Conservation (phyloP, 1,140 invertebrate species). For the Laupala kohalensis region DNA sequence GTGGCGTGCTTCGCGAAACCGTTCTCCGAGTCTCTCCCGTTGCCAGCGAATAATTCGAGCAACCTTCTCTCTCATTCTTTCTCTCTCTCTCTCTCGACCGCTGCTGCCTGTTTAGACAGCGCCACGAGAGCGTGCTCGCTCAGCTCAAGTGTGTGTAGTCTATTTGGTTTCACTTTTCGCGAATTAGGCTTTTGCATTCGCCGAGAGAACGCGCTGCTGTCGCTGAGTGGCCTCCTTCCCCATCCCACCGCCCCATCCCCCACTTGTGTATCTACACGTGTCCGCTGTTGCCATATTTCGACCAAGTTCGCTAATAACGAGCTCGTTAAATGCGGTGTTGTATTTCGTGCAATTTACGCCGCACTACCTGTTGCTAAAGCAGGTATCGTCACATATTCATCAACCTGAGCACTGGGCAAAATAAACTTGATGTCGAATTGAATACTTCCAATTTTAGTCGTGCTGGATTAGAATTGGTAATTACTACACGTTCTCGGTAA, state of each 20-base stretch:
- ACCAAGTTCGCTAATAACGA: background rate
- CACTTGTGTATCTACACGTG: background rate
- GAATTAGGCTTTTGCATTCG: background rate
- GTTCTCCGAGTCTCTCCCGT: background rate
- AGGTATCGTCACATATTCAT: background rate
- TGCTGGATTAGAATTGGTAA: no score
- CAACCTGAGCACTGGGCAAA: no score
- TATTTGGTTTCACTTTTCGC: background rate
- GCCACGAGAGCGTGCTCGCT: background rate
- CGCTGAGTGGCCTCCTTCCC: no score
- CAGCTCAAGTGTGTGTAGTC: background rate
- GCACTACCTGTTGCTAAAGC: background rate
- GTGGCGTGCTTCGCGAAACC: no score
- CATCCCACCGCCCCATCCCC: background rate
- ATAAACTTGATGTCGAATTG: no score
- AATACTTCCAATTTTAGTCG: no score
- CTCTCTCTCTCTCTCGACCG: background rate
- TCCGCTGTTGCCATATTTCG: background rate
- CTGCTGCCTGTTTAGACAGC: background rate
- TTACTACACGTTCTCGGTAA: no score
- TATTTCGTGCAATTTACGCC: background rate
- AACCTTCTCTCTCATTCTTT: background rate
- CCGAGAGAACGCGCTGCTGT: background rate
- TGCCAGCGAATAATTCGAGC: no score
- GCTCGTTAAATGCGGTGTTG: background rate